Conservation (phyloP, 2,113 vertebrate genomes). For the Mustelus asterias region DNA sequence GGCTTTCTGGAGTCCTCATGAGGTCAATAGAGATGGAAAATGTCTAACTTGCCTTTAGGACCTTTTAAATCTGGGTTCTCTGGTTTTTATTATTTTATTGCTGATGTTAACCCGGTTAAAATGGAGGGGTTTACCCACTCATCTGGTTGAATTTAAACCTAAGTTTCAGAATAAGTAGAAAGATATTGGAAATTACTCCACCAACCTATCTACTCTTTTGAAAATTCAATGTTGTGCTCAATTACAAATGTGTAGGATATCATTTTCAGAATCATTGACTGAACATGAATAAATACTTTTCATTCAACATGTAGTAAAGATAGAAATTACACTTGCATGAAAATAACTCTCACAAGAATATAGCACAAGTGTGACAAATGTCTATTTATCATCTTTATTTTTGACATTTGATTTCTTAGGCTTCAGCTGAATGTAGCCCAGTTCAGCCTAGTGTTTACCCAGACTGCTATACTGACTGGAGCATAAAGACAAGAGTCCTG, state of each 20-base stretch:
- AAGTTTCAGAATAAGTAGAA: background rate
- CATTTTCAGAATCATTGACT: background rate
- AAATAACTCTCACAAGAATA: background rate
- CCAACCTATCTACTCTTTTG: background rate
- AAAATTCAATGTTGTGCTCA: background rate
- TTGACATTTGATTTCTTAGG: background rate
- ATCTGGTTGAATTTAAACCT: background rate
- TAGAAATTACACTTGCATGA: background rate
- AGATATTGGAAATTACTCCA: background rate
- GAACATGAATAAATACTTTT: background rate
- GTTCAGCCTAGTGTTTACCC: background rate
- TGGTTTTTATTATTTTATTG: background rate
- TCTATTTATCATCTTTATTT: background rate
- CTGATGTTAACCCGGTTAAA: background rate
- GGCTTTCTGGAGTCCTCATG: background rate
- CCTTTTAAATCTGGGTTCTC: background rate
- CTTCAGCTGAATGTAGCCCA: background rate
- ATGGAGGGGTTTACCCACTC: background rate
- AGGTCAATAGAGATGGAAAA: background rate
- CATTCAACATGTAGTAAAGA: background rate
- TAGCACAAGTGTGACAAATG: background rate
- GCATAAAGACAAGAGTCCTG: constrained; percentile 35
- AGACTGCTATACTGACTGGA: constrained; percentile 37
- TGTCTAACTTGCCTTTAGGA: background rate
- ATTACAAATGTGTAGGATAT: background rate